Evolutionary conservation across 2,113 vertebrate species (phyloP).

Genomic region (Phaethornis superciliosus): DNA sequence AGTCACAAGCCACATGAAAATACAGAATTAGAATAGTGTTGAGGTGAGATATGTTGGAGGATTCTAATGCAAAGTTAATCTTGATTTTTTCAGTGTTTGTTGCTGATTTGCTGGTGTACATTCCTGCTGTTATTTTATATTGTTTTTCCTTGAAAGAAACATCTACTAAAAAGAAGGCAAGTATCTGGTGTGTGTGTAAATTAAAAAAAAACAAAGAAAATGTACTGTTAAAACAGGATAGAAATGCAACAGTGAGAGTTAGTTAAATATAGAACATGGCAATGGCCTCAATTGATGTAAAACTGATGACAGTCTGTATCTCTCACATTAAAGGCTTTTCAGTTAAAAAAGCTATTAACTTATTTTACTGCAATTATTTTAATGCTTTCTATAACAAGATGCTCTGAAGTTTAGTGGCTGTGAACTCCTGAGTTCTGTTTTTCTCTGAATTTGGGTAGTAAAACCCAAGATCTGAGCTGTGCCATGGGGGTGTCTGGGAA

Average conservation of each 20-base stretch:
- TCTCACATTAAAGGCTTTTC: background rate
- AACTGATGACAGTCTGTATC: background rate
- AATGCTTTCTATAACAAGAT: background rate
- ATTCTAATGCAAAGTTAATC: background rate
- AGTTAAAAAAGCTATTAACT: background rate
- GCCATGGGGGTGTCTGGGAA: background rate
- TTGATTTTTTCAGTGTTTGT: slow-evolving; percentile 85
- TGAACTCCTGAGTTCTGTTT: background rate
- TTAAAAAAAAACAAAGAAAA: background rate
- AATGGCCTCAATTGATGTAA: background rate
- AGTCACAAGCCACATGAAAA: background rate
- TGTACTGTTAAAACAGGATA: background rate
- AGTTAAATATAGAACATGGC: background rate
- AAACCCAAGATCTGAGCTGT: background rate
- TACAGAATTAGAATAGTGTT: background rate
- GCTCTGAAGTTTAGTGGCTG: background rate
- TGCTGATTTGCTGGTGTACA: slow-evolving; percentile 90
- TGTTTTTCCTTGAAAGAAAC: slow-evolving; percentile 86
- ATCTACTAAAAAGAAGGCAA: slow-evolving; percentile 88
- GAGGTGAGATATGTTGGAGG: background rate
- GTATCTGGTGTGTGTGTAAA: slow-evolving; percentile 9
- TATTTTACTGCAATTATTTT: background rate
- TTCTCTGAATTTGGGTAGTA: background rate
- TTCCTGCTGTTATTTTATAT: slow-evolving; percentile 92
- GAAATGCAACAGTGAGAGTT: background rate